Evolutionary conservation across 2,113 vertebrate species (phyloP).

Genomic region (Seriola quinqueradiata): DNA sequence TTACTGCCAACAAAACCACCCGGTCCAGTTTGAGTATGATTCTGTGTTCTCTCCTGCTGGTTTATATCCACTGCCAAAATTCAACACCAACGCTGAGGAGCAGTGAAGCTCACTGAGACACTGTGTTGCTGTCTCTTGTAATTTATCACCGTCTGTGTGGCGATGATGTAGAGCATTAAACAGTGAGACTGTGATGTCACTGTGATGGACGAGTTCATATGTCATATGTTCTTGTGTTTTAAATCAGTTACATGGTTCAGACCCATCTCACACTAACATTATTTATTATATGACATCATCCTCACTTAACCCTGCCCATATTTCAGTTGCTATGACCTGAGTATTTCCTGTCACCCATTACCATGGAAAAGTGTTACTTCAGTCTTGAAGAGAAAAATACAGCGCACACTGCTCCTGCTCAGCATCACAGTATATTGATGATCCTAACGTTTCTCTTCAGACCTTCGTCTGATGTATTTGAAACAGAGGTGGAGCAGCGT

Average conservation of each 20-base stretch:
- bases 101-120: no score
- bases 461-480: no score
- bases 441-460: no score
- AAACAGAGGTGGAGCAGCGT: no score
- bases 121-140: no score
- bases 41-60: background rate
- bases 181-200: background rate
- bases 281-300: background rate
- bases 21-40: background rate
- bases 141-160: no score
- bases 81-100: background rate
- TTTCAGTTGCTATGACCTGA: background rate
- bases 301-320: background rate
- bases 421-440: no score
- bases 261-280: background rate
- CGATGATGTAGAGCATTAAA: background rate
- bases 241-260: background rate
- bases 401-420: no score
- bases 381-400: no score
- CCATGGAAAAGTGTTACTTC: no score
- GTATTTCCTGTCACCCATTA: no score
- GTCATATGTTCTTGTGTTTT: background rate
- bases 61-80: background rate
- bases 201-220: background rate
- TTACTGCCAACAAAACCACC: background rate